Evolutionary conservation across 2,113 vertebrate genomes (phyloP), one percentile per base, ranked within the genome.

Genomic region (Mohoua ochrocephala): DNA sequence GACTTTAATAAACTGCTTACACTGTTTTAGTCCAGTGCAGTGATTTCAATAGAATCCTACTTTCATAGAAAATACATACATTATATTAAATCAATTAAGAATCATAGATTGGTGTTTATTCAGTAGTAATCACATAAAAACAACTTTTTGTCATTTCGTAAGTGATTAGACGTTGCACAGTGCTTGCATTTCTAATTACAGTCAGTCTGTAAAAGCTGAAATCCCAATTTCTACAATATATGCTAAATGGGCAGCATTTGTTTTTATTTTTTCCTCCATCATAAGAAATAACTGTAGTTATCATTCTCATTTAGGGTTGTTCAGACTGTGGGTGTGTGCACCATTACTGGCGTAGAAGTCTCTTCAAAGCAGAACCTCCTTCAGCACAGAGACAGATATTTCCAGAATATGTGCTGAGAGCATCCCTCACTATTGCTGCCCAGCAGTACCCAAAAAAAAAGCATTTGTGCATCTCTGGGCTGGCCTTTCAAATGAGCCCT

Each of bases 181-280:
- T 65, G 45, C 73, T 83, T 97, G 77, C 53, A 61, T 97, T 93
- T 97, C 93, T 97, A 96, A 96, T 97, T 93, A 86, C 60, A 93
- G 84, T 49, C 71, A 86, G 61, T 93, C 93, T 57, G 18, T 89
- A 96, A 87, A 95, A 93, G 78, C 86, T 91, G n/a, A 96, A 89
- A 87, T 93, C 49, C 76, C 82, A 49, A 42, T 93, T 87, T 57
- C 68, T 93, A 61, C 10, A 3, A 5, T 87, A 57, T 77, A 52
- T 87, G 80, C 83, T 96, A 95, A 92, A 83, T 71, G 61, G 73
- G 54, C 78, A 96, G 69, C 76, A 49, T 95, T 95, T 84, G 78
- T 68, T 92, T 95, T 49, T 85, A 14, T 68, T 87, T 89, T 86
- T 81, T 95, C 86, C 49, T 71, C 59, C 49, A 75, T 76, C 69